phyloP scores from a whole-genome alignment of 1,140 invertebrate genomes.

The Hyles euphorbiae region DNA sequence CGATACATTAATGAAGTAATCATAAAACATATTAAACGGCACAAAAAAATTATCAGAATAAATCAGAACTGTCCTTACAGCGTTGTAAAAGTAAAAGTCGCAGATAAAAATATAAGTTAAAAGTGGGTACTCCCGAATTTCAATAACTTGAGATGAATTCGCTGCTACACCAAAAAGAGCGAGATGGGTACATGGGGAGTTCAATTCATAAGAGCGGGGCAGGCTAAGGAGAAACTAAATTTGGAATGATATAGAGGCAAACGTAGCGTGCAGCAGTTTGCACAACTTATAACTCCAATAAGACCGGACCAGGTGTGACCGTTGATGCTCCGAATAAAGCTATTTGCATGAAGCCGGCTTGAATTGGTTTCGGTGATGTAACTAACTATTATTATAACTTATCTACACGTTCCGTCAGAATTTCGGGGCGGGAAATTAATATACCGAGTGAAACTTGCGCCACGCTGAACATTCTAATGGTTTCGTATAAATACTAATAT shows the following conservation, averaged over 20 bases:
- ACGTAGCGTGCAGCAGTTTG: conserved; percentile 42
- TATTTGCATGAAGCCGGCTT: conserved; percentile 54
- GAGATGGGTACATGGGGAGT: conserved; percentile 9
- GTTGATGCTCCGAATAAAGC: conserved; percentile 36
- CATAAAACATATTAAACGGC: too few species aligned
- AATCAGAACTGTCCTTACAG: too few species aligned
- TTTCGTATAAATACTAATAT: too few species aligned
- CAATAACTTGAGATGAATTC: conserved; percentile 23
- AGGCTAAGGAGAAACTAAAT: conserved; percentile 31
- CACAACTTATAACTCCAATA: conserved; percentile 72
- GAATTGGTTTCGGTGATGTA: conserved; percentile 27
- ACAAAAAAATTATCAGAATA: too few species aligned
- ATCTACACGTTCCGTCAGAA: neutral
- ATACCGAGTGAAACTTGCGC: too few species aligned
- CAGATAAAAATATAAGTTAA: too few species aligned
- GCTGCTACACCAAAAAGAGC: conserved; percentile 9
- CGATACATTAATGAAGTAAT: too few species aligned
- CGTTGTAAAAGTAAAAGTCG: too few species aligned
- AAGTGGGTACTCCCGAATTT: conserved; percentile 9
- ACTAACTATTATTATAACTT: conserved; percentile 10
- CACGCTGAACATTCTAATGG: too few species aligned
- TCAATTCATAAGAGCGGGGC: conserved; percentile 13
- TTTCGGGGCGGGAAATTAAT: too few species aligned
- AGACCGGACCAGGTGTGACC: conserved; percentile 61
- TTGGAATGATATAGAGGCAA: conserved; percentile 37